Percentiles rank a stretch among this genome's conserved stretches.
phyloP scores from a whole-genome alignment of 1,140 invertebrate genomes.

The Goniozus legneri region DNA sequence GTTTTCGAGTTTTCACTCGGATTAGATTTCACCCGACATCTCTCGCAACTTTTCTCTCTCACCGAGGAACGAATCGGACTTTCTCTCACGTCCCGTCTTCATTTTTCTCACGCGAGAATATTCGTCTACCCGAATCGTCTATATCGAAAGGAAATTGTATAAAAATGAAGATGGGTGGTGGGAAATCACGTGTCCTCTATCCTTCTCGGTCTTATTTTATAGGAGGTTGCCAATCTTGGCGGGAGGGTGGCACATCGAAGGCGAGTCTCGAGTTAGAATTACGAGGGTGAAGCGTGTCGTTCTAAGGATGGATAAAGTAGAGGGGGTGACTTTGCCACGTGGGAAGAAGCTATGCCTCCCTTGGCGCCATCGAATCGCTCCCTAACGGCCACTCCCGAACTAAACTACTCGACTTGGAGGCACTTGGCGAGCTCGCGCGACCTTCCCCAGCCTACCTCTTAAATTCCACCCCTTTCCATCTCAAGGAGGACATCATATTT shows the following conservation, averaged over 20 bases:
- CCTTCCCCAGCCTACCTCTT: background rate
- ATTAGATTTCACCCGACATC: too few relatives aligned
- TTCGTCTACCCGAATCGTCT: too few relatives aligned
- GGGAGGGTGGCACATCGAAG: constrained; percentile 18
- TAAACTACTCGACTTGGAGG: constrained; percentile 44
- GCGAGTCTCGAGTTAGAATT: constrained; percentile 33
- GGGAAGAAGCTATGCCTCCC: constrained; percentile 52
- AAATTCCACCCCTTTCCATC: constrained; percentile 1
- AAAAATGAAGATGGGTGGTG: too few relatives aligned
- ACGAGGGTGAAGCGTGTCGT: constrained; percentile 43
- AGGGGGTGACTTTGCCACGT: constrained; percentile 48
- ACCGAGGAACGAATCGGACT: too few relatives aligned
- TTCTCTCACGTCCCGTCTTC: background rate
- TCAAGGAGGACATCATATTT: too few relatives aligned
- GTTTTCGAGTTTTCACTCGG: too few relatives aligned
- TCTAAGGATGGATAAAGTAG: too few relatives aligned
- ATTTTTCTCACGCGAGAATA: background rate
- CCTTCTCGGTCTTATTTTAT: constrained; percentile 16
- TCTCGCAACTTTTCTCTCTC: too few relatives aligned
- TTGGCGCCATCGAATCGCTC: constrained; percentile 47
- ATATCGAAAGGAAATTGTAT: too few relatives aligned
- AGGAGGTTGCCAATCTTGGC: constrained; percentile 11
- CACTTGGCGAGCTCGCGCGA: constrained; percentile 23
- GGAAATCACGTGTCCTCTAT: constrained; percentile 26
- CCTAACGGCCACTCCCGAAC: constrained; percentile 48